Conservation (phyloP, 1,140 invertebrate genomes). For the Calliopsis andreniformis region DNA sequence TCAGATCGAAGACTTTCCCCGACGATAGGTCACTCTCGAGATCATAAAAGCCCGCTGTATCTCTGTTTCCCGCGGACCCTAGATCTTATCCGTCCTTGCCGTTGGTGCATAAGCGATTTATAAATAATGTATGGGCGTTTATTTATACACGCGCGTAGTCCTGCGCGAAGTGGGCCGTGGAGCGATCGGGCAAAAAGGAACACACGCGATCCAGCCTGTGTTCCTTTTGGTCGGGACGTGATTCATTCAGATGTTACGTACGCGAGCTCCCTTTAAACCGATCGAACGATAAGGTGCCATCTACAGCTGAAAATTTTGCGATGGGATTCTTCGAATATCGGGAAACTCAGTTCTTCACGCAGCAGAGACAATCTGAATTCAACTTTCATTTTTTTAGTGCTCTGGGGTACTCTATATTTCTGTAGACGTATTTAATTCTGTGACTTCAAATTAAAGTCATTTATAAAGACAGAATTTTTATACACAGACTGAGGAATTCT, state of each 20-base stretch:
- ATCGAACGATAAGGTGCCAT: slow-evolving; percentile 13
- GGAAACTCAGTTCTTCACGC: too few species aligned
- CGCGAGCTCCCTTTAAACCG: slow-evolving; percentile 34
- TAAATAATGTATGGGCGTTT: slow-evolving; percentile 66
- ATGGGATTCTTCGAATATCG: too few species aligned
- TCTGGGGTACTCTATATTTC: too few species aligned
- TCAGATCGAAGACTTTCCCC: slow-evolving; percentile 43
- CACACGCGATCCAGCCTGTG: slow-evolving; percentile 52
- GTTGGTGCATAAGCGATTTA: slow-evolving; percentile 63
- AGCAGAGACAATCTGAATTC: too few species aligned
- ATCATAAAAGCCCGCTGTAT: slow-evolving; percentile 45
- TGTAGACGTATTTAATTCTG: too few species aligned
- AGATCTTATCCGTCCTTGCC: slow-evolving; percentile 63
- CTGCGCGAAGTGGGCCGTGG: slow-evolving; percentile 51
- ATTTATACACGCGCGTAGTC: slow-evolving; percentile 58
- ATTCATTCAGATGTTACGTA: slow-evolving; percentile 57
- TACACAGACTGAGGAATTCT: too few species aligned
- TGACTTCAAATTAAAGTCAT: too few species aligned
- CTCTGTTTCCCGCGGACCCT: slow-evolving; percentile 48
- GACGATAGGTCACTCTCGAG: slow-evolving; percentile 50
- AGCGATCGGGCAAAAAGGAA: slow-evolving; percentile 48
- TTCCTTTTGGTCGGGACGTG: slow-evolving; percentile 54
- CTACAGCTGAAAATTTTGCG: too few species aligned
- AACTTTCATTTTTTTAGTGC: too few species aligned
- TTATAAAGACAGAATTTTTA: too few species aligned